A percentile compares a stretch with the other conserved stretches of the same genome.
phyloP scores from a whole-genome alignment of 2,797 vertebrate genomes.

The Malurus splendens region DNA sequence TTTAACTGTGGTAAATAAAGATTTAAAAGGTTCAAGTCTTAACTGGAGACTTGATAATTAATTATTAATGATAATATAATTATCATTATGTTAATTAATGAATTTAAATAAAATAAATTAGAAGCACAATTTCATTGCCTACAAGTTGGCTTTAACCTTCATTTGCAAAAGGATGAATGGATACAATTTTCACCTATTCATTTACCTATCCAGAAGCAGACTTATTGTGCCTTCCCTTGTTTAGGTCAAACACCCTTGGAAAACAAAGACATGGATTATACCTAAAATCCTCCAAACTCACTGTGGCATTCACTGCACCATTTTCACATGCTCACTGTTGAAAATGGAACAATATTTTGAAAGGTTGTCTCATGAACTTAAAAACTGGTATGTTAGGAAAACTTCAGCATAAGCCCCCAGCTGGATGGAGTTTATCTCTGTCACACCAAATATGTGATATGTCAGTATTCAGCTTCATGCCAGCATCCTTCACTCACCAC shows the following conservation, averaged over 20 bases:
- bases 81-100: no score
- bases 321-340: not conserved
- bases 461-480: not conserved
- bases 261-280: not conserved
- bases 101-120: not conserved
- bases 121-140: not conserved
- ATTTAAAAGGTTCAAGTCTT: not conserved
- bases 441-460: not conserved
- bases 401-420: not conserved
- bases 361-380: not conserved
- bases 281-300: not conserved
- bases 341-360: not conserved
- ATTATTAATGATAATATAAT: no score
- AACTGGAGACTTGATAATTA: not conserved
- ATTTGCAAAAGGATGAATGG: not conserved
- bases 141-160: not conserved
- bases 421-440: not conserved
- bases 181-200: not conserved
- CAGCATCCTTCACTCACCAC: not conserved
- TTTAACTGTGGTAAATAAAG: not conserved
- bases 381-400: not conserved
- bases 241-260: not conserved
- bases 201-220: not conserved
- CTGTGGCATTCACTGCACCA: not conserved
- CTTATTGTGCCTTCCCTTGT: not conserved